Percentiles rank a stretch among this genome's conserved stretches.
These are phyloP conservation scores for Poeciliopsis turneri DNA, from an alignment of 2,797 vertebrate species.

Conservation along the genomic window DNA sequence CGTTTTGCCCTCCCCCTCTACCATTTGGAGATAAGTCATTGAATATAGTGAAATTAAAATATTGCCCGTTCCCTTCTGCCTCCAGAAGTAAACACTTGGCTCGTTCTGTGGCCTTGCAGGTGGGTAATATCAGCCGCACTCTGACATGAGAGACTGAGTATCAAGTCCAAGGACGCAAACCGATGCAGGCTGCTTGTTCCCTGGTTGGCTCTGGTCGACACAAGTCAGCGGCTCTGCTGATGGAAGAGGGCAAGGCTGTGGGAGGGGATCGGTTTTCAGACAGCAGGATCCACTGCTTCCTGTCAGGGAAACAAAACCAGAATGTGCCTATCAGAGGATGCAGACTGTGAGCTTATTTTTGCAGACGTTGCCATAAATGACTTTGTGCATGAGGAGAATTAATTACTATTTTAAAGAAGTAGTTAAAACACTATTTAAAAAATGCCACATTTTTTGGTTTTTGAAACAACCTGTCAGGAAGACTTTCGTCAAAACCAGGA, in stretches of 20 bases:
- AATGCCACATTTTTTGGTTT: no score
- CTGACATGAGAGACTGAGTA: constrained; percentile 39
- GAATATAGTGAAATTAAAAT: neutral
- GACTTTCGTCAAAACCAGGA: no score
- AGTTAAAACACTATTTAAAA: neutral
- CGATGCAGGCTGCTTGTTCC: constrained; percentile 64
- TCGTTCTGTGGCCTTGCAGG: constrained; percentile 1
- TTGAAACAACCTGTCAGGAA: no score
- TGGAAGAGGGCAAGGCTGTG: constrained; percentile 30
- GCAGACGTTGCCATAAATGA: neutral
- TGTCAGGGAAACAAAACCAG: constrained; percentile 32
- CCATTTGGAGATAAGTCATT: neutral
- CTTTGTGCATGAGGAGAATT: neutral
- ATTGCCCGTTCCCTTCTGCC: neutral
- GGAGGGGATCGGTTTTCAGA: constrained; percentile 62
- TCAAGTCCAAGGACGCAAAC: constrained; percentile 42
- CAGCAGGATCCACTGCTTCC: constrained; percentile 36
- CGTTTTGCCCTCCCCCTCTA: neutral
- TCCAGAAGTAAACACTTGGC: constrained; percentile 32
- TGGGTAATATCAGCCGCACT: constrained; percentile 30
- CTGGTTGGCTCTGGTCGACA: constrained; percentile 54
- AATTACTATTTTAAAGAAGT: no score
- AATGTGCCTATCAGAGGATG: constrained; percentile 28
- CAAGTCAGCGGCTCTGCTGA: constrained; percentile 60
- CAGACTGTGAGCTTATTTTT: constrained; percentile 11